Conservation (phyloP, 2,888 invertebrate species). For the Drosophila rellima region DNA sequence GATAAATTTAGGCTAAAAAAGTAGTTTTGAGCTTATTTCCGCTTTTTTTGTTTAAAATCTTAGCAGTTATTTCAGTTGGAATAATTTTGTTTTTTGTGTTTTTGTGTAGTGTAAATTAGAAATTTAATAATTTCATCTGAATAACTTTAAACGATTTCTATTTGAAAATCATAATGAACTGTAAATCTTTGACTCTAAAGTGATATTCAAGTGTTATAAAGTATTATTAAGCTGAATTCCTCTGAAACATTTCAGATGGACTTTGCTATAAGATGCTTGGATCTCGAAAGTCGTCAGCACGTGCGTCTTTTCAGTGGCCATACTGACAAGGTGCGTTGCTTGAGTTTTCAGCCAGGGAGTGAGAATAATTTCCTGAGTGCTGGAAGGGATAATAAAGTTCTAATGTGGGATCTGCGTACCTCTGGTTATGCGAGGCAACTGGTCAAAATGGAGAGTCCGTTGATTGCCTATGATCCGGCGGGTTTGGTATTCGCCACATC, state of each 20-base stretch:
- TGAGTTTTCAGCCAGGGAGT: conserved; percentile 41
- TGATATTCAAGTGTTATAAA: too few relatives aligned
- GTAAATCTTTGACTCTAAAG: too few relatives aligned
- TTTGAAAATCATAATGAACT: too few relatives aligned
- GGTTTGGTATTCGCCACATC: conserved; percentile 52
- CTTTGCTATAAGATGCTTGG: conserved; percentile 44
- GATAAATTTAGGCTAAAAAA: too few relatives aligned
- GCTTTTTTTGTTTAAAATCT: too few relatives aligned
- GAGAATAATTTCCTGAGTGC: conserved; percentile 44
- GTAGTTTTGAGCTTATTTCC: too few relatives aligned
- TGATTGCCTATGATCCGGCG: conserved; percentile 48
- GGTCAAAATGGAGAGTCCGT: conserved; percentile 20
- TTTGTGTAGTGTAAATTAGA: too few relatives aligned
- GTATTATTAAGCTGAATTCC: not conserved
- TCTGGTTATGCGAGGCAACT: conserved; percentile 8
- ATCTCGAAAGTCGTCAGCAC: conserved; percentile 27
- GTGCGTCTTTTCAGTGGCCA: conserved; percentile 43
- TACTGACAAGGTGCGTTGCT: not conserved
- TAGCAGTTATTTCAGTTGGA: too few relatives aligned
- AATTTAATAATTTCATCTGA: too few relatives aligned
- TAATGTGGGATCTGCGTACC: conserved; percentile 57
- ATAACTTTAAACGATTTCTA: too few relatives aligned
- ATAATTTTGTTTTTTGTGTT: too few relatives aligned
- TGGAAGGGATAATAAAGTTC: conserved; percentile 46
- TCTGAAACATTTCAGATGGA: conserved; percentile 20